These are phyloP conservation scores for Conomelus anceps DNA, from an alignment of 2,888 invertebrate species.

Conservation along the genomic window DNA sequence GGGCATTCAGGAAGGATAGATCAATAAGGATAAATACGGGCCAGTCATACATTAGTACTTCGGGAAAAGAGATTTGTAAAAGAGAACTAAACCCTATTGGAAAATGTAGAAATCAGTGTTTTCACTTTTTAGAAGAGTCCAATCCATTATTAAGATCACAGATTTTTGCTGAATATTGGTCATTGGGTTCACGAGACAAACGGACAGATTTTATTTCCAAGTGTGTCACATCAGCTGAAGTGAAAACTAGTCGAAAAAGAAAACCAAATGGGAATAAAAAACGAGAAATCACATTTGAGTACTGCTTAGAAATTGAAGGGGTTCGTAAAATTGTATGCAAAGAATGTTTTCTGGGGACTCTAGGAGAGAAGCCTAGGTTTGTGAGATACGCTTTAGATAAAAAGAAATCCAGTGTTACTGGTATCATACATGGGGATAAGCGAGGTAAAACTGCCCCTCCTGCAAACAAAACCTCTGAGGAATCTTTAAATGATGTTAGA, in stretches of 20 bases:
- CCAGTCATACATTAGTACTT: slow-evolving; percentile 1
- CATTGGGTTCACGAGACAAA: not conserved
- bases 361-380: not conserved
- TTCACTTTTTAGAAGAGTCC: not conserved
- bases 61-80: not conserved
- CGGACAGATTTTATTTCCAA: not conserved
- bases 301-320: not conserved
- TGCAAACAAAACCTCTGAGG: not conserved
- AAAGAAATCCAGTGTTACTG: not conserved
- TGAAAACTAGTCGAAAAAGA: not conserved
- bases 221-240: not conserved
- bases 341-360: not conserved
- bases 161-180: not conserved
- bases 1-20: not conserved
- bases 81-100: not conserved
- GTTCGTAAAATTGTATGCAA: not conserved
- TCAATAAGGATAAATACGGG: not conserved
- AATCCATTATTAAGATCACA: not conserved
- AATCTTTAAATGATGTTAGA: not conserved
- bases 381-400: not conserved
- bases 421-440: not conserved
- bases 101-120: slow-evolving; percentile 1
- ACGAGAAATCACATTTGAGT: not conserved
- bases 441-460: not conserved
- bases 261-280: not conserved